Evolutionary conservation across 2,888 invertebrate genomes (phyloP), one percentile per base, ranked within the genome.

Genomic region (Aphodius granarius): DNA sequence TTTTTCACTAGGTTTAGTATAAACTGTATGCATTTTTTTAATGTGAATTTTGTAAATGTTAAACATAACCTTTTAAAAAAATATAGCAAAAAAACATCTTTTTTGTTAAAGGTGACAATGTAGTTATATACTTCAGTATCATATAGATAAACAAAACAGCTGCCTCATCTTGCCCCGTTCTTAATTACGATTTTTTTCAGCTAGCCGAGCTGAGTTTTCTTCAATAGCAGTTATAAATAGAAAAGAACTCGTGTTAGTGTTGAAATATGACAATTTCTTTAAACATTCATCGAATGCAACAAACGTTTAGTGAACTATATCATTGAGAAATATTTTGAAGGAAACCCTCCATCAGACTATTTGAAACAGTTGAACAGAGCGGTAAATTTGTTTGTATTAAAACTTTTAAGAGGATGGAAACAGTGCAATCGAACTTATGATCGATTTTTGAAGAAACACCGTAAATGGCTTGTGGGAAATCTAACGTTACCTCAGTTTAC

Each of bases 261-360:
- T 65, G 3, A 65, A 65, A 65, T n/a, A n/a, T 19, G 65, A 65
- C 16, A 65, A 65, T 65, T 65, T 65, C 65, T 65, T 65, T 65
- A 65, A 65, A 65, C 65, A 65, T 18, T 65, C 65, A 65, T 64
- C 64, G 64, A 64, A 15, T 18, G 18, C 18, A 19, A 18, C 65
- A 16, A 65, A 65, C 65, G 65, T 65, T 65, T 65, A 65, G 65
- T 65, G 2, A 65, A 65, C 65, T 65, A 65, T 65, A 65, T 65
- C 3, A 4, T 19, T 6, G 3, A 65, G 19, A 65, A 4, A 65
- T 65, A 65, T 19, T 65, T 65, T 18, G 65, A 16, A 65, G 19
- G 16, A 16, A 65, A 65, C 6, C 65, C 65, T 65, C 65, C 65
- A 65, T 65, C 65, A 65, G 19, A 65, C 19, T 65, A 65, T 65